Evolutionary conservation across 2,797 vertebrate species (phyloP).

Genomic region (Gobionotothen gibberifrons): DNA sequence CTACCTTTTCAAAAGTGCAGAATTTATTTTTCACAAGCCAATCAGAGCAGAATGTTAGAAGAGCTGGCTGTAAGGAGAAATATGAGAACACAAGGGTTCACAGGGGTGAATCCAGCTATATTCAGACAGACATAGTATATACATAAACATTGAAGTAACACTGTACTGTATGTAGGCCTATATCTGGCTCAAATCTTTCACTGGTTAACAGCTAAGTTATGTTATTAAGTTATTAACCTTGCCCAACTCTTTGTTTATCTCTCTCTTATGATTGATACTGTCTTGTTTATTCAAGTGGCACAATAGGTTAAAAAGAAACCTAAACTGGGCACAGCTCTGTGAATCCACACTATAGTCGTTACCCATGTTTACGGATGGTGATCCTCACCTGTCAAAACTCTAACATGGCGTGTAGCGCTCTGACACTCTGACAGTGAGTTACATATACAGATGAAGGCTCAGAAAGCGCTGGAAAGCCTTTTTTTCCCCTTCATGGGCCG

Average conservation of each 20-base stretch:
- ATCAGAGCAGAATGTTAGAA: too few species aligned
- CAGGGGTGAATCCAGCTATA: too few species aligned
- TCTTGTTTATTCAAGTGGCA: not conserved
- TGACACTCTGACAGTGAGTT: constrained; percentile 64
- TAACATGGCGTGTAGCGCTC: constrained; percentile 27
- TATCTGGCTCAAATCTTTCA: too few species aligned
- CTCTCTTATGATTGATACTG: not conserved
- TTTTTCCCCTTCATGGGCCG: constrained; percentile 20
- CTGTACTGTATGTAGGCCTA: too few species aligned
- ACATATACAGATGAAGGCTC: constrained; percentile 51
- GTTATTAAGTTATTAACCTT: not conserved
- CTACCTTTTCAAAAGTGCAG: too few species aligned
- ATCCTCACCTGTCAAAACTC: constrained; percentile 38
- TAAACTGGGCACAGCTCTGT: not conserved
- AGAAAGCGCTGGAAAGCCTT: constrained; percentile 23
- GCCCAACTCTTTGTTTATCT: not conserved
- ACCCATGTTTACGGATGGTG: constrained; percentile 19
- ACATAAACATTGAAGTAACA: too few species aligned
- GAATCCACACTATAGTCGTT: constrained; percentile 14
- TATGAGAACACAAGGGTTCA: too few species aligned
- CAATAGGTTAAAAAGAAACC: not conserved
- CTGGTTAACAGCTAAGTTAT: too few species aligned
- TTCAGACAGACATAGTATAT: too few species aligned
- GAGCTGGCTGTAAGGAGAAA: too few species aligned
- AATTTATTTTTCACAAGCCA: too few species aligned